Percentiles rank a stretch among this genome's conserved stretches.
phyloP scores from a whole-genome alignment of 2,888 invertebrate genomes.

The Corbicula japonica region DNA sequence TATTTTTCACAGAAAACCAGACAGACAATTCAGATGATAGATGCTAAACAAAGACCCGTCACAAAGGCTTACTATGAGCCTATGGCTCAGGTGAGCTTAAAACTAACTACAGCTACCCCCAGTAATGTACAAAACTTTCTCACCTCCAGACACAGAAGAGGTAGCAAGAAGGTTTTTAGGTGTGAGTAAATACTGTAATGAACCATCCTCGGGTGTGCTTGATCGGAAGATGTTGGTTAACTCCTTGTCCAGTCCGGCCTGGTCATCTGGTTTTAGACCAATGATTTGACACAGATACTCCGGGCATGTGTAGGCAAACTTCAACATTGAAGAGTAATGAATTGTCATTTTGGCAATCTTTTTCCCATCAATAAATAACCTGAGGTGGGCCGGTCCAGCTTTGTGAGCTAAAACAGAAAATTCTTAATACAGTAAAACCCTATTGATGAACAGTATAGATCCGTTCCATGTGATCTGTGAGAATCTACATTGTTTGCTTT shows the following conservation, averaged over 20 bases:
- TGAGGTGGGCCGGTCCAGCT: slow-evolving; percentile 22
- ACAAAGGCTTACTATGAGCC: no score
- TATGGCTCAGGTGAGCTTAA: no score
- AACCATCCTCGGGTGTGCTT: slow-evolving; percentile 47
- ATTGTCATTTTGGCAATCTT: slow-evolving; percentile 17
- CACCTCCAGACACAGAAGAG: slow-evolving; percentile 1
- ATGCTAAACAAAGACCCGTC: no score
- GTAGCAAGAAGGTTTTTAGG: slow-evolving; percentile 33
- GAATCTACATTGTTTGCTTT: no score
- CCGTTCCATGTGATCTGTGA: no score
- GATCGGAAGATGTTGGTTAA: slow-evolving; percentile 47
- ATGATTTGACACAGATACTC: slow-evolving; percentile 54
- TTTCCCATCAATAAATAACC: slow-evolving; percentile 52
- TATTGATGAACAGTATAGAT: no score
- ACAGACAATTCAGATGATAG: no score
- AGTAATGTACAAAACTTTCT: no score
- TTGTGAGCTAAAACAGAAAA: slow-evolving; percentile 42
- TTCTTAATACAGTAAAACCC: no score
- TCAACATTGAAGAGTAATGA: slow-evolving; percentile 28
- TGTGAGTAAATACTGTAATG: slow-evolving; percentile 43
- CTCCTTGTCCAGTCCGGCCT: slow-evolving; percentile 43
- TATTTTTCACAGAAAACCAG: no score
- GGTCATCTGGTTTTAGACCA: slow-evolving; percentile 37
- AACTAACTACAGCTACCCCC: no score
- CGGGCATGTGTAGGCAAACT: slow-evolving; percentile 55